These are phyloP conservation scores for Zoanthus solanderi DNA, from an alignment of 92 coral and sea anemone species.

Conservation along the genomic window DNA sequence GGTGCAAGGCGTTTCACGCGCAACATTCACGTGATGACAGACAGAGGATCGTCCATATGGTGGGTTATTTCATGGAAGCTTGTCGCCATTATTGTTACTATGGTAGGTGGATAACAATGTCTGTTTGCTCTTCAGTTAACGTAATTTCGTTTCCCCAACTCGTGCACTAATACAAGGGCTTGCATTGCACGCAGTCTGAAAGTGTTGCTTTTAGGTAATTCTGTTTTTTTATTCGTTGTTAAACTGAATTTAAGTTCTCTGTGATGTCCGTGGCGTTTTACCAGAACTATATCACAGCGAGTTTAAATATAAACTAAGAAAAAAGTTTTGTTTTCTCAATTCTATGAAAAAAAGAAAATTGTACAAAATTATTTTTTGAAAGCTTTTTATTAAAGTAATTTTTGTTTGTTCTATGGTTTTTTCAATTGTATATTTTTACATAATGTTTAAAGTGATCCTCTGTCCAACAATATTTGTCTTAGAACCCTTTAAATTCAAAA, in stretches of 20 bases:
- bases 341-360: no score
- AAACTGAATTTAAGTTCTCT: background rate
- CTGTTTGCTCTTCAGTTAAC: background rate
- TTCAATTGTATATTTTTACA: no score
- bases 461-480: no score
- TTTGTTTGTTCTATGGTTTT: no score
- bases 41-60: conserved; percentile 71
- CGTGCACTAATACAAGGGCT: background rate
- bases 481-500: no score
- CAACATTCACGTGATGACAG: conserved; percentile 75
- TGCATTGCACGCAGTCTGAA: background rate
- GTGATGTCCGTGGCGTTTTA: background rate
- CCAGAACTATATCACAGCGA: background rate
- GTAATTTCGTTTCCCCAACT: background rate
- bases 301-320: background rate
- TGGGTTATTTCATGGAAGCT: conserved; percentile 90
- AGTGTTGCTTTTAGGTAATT: background rate
- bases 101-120: conserved; percentile 62
- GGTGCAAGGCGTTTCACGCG: conserved; percentile 78
- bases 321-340: background rate
- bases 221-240: background rate
- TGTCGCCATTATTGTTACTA: conserved; percentile 66
- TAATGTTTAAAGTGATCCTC: no score
- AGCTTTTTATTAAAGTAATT: no score
- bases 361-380: no score